These are phyloP conservation scores for Lepeophtheirus salmonis DNA, from an alignment of 1,140 invertebrate species.

Conservation along the genomic window DNA sequence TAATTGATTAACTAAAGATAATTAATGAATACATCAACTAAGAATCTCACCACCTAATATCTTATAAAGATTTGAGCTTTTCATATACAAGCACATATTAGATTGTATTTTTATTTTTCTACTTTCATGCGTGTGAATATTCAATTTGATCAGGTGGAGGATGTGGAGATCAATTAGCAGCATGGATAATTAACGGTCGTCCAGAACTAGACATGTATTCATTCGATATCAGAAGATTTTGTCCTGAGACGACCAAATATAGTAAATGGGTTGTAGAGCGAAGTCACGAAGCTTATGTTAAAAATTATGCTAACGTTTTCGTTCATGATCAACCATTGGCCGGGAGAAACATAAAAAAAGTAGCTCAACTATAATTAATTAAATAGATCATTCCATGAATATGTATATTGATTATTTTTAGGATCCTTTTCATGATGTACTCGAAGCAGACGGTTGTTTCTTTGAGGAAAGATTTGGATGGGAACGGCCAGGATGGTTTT, in stretches of 20 bases:
- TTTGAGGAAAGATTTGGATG: constrained; percentile 68
- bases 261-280: constrained; percentile 52
- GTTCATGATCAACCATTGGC: constrained; percentile 65
- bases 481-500: constrained; percentile 61
- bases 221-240: constrained; percentile 36
- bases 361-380: no score
- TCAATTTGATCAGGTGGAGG: constrained; percentile 35
- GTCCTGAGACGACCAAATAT: constrained; percentile 42
- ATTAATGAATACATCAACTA: no score
- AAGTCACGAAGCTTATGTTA: constrained; percentile 65
- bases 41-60: no score
- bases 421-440: constrained; percentile 16
- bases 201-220: constrained; percentile 63
- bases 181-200: constrained; percentile 58
- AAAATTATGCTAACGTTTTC: constrained; percentile 64
- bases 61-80: no score
- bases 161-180: constrained; percentile 57
- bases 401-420: not conserved
- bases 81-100: no score
- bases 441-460: constrained; percentile 49
- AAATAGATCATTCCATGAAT: no score
- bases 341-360: constrained; percentile 46
- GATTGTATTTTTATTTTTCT: no score
- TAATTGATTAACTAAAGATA: no score
- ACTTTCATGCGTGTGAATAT: not conserved